Conservation (phyloP, 2,797 vertebrate species). For the Distichodus sexfasciatus region DNA sequence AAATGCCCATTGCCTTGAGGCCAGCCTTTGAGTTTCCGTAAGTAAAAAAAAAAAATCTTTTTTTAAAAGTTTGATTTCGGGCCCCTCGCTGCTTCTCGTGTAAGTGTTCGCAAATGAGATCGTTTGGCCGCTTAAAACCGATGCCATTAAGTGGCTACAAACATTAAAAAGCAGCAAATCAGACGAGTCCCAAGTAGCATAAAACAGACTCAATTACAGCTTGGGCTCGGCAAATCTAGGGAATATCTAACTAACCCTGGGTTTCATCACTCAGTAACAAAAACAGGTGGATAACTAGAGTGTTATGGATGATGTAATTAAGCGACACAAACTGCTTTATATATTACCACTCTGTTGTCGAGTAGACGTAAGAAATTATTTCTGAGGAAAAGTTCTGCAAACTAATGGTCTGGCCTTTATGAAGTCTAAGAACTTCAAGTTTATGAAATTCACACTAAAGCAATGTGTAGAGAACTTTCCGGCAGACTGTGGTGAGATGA, state of each 20-base stretch:
- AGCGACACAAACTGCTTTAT: background rate
- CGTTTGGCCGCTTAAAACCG: conserved; percentile 11
- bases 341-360: background rate
- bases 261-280: background rate
- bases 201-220: conserved; percentile 18
- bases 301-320: conserved; percentile 3
- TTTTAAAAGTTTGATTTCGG: background rate
- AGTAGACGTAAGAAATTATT: too few species aligned
- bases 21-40: too few species aligned
- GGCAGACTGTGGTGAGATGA: conserved; percentile 6
- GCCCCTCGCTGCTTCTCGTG: background rate
- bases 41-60: background rate
- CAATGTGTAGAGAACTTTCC: background rate
- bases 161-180: conserved; percentile 16
- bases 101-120: background rate
- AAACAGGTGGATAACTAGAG: conserved; percentile 4
- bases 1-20: too few species aligned
- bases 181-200: background rate
- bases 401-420: background rate
- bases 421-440: background rate
- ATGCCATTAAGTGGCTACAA: background rate
- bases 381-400: too few species aligned
- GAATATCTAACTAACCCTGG: background rate
- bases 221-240: background rate
- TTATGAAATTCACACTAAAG: background rate